phyloP scores from a whole-genome alignment of 2,888 invertebrate genomes.

The Allolobophora icterica region DNA sequence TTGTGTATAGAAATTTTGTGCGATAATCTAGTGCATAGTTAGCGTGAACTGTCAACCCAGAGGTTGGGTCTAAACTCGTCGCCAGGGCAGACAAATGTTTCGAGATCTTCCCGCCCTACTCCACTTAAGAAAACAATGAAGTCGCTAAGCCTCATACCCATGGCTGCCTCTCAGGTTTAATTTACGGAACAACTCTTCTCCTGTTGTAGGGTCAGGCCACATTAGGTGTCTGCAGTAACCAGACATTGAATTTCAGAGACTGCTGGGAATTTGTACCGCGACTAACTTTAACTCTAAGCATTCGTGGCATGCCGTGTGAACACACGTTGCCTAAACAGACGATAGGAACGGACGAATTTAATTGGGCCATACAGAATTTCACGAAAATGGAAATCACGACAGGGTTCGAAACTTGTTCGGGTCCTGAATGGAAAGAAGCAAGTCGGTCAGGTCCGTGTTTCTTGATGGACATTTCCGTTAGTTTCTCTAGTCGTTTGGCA shows the following conservation, averaged over 20 bases:
- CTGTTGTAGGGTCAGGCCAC: background rate
- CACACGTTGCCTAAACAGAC: background rate
- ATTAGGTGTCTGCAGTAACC: background rate
- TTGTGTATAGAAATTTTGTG: too few relatives aligned
- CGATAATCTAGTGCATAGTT: too few relatives aligned
- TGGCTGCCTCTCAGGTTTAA: too few relatives aligned
- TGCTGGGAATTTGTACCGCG: background rate
- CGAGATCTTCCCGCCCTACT: too few relatives aligned
- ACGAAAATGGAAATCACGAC: background rate
- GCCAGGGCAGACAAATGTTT: too few relatives aligned
- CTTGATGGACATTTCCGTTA: too few relatives aligned
- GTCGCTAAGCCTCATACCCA: too few relatives aligned
- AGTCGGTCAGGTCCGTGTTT: too few relatives aligned
- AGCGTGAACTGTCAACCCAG: too few relatives aligned
- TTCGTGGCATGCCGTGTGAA: conserved; percentile 6
- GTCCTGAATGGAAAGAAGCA: background rate
- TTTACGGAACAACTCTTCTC: background rate
- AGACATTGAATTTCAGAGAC: background rate
- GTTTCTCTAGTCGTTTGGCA: too few relatives aligned
- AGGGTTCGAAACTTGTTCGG: background rate
- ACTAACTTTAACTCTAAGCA: background rate
- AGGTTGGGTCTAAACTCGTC: too few relatives aligned
- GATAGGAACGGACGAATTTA: background rate
- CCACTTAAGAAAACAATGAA: too few relatives aligned
- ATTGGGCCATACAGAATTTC: background rate